Base-by-base conservation (phyloP, 2,797 vertebrate genomes). In the Chloroceryle inda region DNA sequence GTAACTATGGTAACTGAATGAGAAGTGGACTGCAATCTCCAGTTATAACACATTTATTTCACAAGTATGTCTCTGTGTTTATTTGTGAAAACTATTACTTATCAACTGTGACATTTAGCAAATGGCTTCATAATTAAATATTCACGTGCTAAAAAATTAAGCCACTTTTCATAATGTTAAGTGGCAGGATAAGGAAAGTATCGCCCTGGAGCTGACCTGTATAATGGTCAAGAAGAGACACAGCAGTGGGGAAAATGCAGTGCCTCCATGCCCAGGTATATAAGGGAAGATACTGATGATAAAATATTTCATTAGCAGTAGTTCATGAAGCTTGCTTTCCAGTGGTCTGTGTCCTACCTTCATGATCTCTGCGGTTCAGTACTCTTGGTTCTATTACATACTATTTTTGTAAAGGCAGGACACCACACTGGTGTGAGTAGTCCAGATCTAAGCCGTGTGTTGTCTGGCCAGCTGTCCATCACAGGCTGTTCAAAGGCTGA, bases 1-100 rank as follows among this genome's bases (percentile, higher is more conserved):
- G 85, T 89, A 96, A 83, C 90, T 87, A 73, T 27, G 55, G 71
- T 45, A 59, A 86, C 52, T 29, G 52, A 86, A 76, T n/a, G 31
- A 92, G 42, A 92, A 82, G 18, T 24, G 63, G 52, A 82, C 59
- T 71, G 85, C 5, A 3, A 53, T 69, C 11, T n/a, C 35, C 47
- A 69, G 38, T 47, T 64, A 24, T 2, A 79, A 85, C 13, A 59
- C 49, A 80, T 66, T 67, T 45, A 81, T 88, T 95, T 86, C 74
- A 63, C 37, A 85, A 56, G 42, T 40, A 20, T 62, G 62, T 88
- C 23, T 26, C n/a, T 68, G 38, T 42, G 31, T 27, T 73, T 68
- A 67, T 90, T 79, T 78, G 62, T 62, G 37, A 93, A 83, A 72
- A 53, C 22, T 56, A 56, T 18, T 59, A 83, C 52, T 80, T 68